phyloP scores from a whole-genome alignment of 2,888 invertebrate species.

The Electrophaes corylata region DNA sequence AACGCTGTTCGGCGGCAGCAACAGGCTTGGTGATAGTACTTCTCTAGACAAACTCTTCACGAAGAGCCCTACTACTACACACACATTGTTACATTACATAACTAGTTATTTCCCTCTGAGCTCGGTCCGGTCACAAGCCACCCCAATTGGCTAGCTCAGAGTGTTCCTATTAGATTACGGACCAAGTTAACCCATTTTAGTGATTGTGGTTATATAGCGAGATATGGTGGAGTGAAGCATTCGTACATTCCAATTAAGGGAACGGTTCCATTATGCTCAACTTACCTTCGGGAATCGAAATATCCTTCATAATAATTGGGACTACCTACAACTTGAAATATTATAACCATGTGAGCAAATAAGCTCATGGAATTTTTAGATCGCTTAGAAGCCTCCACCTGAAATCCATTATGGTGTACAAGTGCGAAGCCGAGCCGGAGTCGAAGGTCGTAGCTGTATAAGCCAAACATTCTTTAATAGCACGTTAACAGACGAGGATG shows the following conservation, averaged over 20 bases:
- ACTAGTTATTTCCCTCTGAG: background rate
- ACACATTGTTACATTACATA: background rate
- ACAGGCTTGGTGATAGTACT: too few relatives aligned
- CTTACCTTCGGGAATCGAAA: conserved; percentile 1
- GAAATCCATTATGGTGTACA: too few relatives aligned
- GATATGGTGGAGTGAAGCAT: conserved; percentile 14
- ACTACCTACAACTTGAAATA: background rate
- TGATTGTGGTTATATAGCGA: conserved; percentile 21
- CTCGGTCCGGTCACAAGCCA: conserved; percentile 22
- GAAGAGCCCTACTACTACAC: too few relatives aligned
- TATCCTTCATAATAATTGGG: conserved; percentile 8
- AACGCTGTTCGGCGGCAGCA: too few relatives aligned
- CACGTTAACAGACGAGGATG: too few relatives aligned
- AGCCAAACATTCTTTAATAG: too few relatives aligned
- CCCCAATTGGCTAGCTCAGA: conserved; percentile 31
- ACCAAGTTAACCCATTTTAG: conserved; percentile 32
- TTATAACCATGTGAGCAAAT: too few relatives aligned
- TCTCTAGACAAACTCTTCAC: too few relatives aligned
- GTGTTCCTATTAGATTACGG: conserved; percentile 33
- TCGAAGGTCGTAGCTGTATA: too few relatives aligned
- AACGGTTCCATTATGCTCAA: conserved; percentile 8
- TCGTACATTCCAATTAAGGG: conserved; percentile 23
- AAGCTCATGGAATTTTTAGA: too few relatives aligned
- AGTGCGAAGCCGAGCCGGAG: too few relatives aligned
- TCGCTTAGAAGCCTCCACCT: too few relatives aligned